A percentile compares a stretch with the other conserved stretches of the same genome.
Evolutionary conservation across 2,797 vertebrate species (phyloP).

Genomic region (Caiman crocodilus): DNA sequence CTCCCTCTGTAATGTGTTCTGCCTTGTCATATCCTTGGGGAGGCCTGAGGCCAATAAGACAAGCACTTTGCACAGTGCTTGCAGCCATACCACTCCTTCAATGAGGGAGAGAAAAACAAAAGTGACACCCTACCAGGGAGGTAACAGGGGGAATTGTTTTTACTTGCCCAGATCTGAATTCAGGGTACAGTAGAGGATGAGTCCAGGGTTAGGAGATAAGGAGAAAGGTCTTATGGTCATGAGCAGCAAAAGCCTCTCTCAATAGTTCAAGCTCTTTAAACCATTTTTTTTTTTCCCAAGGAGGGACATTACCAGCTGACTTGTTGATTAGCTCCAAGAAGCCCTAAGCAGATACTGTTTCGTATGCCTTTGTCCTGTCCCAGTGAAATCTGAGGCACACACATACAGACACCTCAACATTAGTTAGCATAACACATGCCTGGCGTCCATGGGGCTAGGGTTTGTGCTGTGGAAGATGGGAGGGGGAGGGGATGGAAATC

Average conservation of each 20-base stretch:
- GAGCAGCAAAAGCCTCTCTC: not conserved
- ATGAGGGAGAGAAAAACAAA: not conserved
- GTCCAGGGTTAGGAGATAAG: accelerated
- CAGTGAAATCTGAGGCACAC: too few relatives aligned
- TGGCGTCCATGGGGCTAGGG: too few relatives aligned
- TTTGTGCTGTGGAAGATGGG: not conserved
- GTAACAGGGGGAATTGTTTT: not conserved
- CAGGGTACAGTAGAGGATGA: accelerated
- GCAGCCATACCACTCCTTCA: not conserved
- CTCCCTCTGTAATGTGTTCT: constrained; percentile 61
- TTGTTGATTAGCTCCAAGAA: too few relatives aligned
- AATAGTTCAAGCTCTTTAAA: too few relatives aligned
- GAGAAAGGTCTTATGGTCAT: not conserved
- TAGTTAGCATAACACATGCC: too few relatives aligned
- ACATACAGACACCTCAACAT: too few relatives aligned
- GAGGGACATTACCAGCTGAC: too few relatives aligned
- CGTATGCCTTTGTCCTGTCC: too few relatives aligned
- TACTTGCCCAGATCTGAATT: not conserved
- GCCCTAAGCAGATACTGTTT: too few relatives aligned
- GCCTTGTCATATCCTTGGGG: constrained; percentile 46
- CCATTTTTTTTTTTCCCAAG: too few relatives aligned
- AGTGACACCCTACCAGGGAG: not conserved
- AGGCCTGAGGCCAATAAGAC: not conserved
- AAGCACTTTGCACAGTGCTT: not conserved
- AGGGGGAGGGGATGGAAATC: not conserved